Evolutionary conservation across 2,797 vertebrate genomes (phyloP).

Genomic region (Poeciliopsis infans): DNA sequence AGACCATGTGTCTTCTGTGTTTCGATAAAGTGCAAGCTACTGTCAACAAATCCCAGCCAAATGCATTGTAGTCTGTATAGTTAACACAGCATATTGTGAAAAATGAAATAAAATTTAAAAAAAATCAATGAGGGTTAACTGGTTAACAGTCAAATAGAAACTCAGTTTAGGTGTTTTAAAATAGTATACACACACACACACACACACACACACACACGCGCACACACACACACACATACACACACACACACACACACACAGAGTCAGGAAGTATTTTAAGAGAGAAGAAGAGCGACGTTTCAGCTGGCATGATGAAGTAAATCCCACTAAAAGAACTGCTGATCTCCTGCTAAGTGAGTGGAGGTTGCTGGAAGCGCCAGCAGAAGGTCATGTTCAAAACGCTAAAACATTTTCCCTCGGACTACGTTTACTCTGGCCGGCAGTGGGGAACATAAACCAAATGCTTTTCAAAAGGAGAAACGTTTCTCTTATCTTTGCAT

Average conservation of each 20-base stretch:
- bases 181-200: neutral
- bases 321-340: constrained; percentile 40
- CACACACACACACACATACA: neutral
- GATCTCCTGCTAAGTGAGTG: constrained; percentile 52
- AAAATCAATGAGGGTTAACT: neutral
- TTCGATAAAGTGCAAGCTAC: neutral
- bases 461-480: neutral
- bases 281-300: neutral
- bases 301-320: neutral
- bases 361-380: constrained; percentile 17
- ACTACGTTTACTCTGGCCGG: neutral
- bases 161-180: neutral
- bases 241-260: too few relatives aligned
- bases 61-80: neutral
- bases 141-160: neutral
- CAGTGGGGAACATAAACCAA: neutral
- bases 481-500: neutral
- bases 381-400: neutral
- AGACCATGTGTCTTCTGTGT: neutral
- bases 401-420: neutral
- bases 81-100: neutral
- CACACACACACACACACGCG: neutral
- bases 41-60: neutral
- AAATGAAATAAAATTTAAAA: neutral
- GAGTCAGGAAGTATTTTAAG: neutral